These are phyloP conservation scores for Urocyon cinereoargenteus DNA, from an alignment of 2,797 vertebrate species.

Conservation along the genomic window DNA sequence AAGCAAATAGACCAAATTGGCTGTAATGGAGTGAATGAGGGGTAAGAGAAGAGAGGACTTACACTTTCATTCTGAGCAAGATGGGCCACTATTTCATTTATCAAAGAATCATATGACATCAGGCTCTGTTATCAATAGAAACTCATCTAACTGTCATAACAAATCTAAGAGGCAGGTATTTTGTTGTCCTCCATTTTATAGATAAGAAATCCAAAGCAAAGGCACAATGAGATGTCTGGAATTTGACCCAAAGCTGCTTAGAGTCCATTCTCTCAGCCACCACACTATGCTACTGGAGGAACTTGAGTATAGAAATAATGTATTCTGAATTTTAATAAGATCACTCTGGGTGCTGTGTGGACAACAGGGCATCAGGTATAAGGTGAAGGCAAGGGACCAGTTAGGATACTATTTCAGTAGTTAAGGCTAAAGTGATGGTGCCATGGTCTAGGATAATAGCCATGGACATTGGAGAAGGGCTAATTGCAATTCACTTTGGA, in stretches of 20 bases:
- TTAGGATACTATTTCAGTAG: conserved; percentile 14
- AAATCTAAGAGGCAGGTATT: neutral
- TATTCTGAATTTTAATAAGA: neutral
- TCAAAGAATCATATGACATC: neutral
- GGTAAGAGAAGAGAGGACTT: neutral
- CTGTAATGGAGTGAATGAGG: neutral
- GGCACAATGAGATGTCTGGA: neutral
- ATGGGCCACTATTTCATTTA: neutral
- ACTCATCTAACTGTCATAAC: neutral
- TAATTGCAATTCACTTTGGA: neutral
- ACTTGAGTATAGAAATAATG: neutral
- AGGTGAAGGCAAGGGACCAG: neutral
- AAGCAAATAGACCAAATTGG: neutral
- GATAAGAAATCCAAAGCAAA: neutral
- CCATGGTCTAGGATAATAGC: neutral
- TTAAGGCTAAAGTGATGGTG: neutral
- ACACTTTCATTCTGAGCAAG: neutral
- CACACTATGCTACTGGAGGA: neutral
- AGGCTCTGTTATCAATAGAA: neutral
- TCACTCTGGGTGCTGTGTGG: neutral
- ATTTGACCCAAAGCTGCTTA: neutral
- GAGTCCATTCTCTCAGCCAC: neutral
- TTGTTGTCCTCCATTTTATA: neutral
- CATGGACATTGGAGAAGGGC: neutral
- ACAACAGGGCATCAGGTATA: neutral